phyloP scores from a whole-genome alignment of 2,113 vertebrate species.

The Actinemys pallida region DNA sequence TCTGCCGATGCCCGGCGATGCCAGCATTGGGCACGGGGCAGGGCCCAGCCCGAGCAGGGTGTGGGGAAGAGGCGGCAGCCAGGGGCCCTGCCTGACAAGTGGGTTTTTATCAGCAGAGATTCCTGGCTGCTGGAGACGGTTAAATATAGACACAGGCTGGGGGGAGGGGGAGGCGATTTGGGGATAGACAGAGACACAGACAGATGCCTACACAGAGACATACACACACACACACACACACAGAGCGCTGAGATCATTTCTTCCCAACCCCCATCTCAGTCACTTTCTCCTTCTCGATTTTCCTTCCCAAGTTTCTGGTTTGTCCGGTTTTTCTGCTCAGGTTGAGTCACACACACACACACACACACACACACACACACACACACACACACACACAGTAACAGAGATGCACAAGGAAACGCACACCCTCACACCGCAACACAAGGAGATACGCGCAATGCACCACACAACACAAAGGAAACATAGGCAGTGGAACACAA shows the following conservation, averaged over 20 bases:
- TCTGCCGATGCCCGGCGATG: too few relatives aligned
- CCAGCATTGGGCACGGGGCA: too few relatives aligned
- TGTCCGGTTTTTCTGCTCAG: background rate
- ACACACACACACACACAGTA: background rate
- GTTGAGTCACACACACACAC: background rate
- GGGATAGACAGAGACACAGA: background rate
- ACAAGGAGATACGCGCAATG: too few relatives aligned
- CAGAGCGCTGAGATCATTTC: background rate
- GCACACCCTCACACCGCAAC: too few relatives aligned
- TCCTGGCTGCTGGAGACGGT: background rate
- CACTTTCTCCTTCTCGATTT: background rate
- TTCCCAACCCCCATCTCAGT: background rate
- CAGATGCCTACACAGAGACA: background rate
- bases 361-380: background rate
- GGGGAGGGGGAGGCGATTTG: background rate
- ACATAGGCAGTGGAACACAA: too few relatives aligned
- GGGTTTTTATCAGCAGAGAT: background rate
- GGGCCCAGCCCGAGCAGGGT: background rate
- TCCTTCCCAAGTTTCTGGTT: background rate
- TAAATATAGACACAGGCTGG: background rate
- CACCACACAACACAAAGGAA: too few relatives aligned
- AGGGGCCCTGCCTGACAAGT: background rate
- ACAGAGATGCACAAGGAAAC: too few relatives aligned
- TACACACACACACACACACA: background rate
- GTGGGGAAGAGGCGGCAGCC: background rate